Percentiles rank a stretch among this genome's conserved stretches.
Conservation (phyloP, 2,888 invertebrate species). For the Phengaris alcon region DNA sequence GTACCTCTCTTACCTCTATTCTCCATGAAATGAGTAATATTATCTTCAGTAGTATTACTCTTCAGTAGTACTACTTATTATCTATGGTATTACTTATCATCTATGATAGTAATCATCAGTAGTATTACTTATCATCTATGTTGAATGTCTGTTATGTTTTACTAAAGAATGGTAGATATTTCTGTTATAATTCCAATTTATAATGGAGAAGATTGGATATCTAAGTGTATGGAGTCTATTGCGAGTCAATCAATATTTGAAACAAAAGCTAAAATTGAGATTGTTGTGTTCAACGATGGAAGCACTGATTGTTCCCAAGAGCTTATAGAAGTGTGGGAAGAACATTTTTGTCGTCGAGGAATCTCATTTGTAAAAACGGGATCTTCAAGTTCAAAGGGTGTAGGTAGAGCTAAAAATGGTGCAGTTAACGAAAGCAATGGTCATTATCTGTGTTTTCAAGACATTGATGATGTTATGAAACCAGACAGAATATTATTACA, state of each 20-base stretch:
- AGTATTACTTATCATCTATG: too few relatives aligned
- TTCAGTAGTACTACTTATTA: too few relatives aligned
- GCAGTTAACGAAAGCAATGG: slow-evolving; percentile 83
- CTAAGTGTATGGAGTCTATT: slow-evolving; percentile 83
- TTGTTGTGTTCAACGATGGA: slow-evolving; percentile 85
- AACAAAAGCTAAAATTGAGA: slow-evolving; percentile 71
- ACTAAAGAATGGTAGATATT: slow-evolving; percentile 56
- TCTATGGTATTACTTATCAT: too few relatives aligned
- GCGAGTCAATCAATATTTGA: slow-evolving; percentile 74
- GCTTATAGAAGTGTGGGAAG: slow-evolving; percentile 77
- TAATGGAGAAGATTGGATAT: slow-evolving; percentile 85
- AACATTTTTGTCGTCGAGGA: slow-evolving; percentile 59
- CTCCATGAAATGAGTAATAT: too few relatives aligned
- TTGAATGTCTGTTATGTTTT: not conserved
- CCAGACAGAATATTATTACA: slow-evolving; percentile 81
- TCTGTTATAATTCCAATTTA: slow-evolving; percentile 85
- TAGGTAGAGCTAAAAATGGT: slow-evolving; percentile 86
- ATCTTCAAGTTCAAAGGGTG: slow-evolving; percentile 61
- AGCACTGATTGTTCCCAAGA: slow-evolving; percentile 80
- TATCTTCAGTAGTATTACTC: too few relatives aligned
- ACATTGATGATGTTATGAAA: slow-evolving; percentile 89
- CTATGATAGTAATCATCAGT: too few relatives aligned
- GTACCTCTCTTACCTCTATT: too few relatives aligned
- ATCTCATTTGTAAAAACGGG: slow-evolving; percentile 64
- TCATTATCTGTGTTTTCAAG: slow-evolving; percentile 87